A percentile compares a stretch with the other conserved stretches of the same genome.
phyloP scores from a whole-genome alignment of 2,797 vertebrate species.

The Pangasius sanitwongsei region DNA sequence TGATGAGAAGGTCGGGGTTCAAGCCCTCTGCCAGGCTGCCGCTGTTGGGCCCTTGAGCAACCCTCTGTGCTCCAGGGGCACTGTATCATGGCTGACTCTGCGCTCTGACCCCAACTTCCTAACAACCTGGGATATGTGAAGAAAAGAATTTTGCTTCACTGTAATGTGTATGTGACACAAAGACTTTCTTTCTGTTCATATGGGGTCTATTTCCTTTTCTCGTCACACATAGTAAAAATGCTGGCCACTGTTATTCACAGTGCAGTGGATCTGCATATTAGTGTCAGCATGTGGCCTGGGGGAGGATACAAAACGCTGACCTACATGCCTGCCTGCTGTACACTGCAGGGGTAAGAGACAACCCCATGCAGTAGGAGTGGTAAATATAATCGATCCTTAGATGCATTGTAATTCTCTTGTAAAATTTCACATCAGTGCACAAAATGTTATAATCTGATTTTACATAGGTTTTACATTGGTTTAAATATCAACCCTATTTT shows the following conservation, averaged over 20 bases:
- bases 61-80: neutral
- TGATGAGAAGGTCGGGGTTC: neutral
- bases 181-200: neutral
- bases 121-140: neutral
- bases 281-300: slow-evolving; percentile 48
- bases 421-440: neutral
- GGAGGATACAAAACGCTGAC: slow-evolving; percentile 22
- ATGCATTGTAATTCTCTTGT: neutral
- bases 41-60: neutral
- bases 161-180: neutral
- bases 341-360: neutral
- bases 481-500: neutral
- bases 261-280: slow-evolving; percentile 42
- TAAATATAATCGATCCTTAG: neutral
- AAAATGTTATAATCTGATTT: neutral
- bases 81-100: neutral
- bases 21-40: neutral
- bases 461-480: neutral
- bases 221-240: slow-evolving; percentile 12
- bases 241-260: slow-evolving; percentile 24
- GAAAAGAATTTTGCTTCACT: neutral
- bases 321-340: slow-evolving; percentile 37
- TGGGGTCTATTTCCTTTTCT: neutral
- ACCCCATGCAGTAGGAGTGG: neutral
- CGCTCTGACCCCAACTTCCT: neutral